Base-by-base conservation (phyloP, 2,888 invertebrate species). In the Muschampia plurimacula region DNA sequence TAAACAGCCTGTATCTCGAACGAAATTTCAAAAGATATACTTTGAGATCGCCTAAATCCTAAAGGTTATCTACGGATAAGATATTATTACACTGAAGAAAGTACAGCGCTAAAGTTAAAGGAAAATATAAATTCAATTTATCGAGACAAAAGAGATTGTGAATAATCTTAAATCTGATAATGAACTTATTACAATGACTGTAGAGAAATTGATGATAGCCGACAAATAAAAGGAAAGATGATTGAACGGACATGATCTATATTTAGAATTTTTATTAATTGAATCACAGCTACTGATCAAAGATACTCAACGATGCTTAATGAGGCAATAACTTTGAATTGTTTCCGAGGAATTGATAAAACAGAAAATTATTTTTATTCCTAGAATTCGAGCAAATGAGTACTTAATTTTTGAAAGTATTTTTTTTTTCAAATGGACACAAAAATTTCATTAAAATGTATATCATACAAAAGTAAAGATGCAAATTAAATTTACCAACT, bases 1-100 rank as follows among this genome's bases (percentile, higher is more conserved):
- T 69, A 76, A 71, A 74, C 60, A 74, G 70, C 72, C n/a, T 44
- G 62, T 63, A 63, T 55, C 41, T 55, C 44, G 63, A 72, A 57
- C 57, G 36, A 63, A 55, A 57, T 44, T 67, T 44, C 6, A 46
- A 62, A 62, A 67, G 60, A 60, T 67, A 39, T 71, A n/a, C 49
- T 60, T 60, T 36, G 49, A 60, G 60, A 67, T 67, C 66, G 52
- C 60, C 52, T 52, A 62, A 22, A 22, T 22, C 22, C 0, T 22
- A 22, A 44, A 62, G 71, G 52, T 72, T 67, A 72, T 66, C 65
- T 66, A 46, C 36, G 12, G 66, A 66, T 67, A 66, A 0, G n/a
- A 41, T 71, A 32, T 59, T 32, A 59, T 32, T 32, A 12, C 39
- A 36, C 59, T 59, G 49, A 46, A 57, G 15, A 13, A 15, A 28